Percentiles rank a stretch among this genome's conserved stretches.
phyloP scores from a whole-genome alignment of 2,888 invertebrate species.

The Parasteatoda lunata region DNA sequence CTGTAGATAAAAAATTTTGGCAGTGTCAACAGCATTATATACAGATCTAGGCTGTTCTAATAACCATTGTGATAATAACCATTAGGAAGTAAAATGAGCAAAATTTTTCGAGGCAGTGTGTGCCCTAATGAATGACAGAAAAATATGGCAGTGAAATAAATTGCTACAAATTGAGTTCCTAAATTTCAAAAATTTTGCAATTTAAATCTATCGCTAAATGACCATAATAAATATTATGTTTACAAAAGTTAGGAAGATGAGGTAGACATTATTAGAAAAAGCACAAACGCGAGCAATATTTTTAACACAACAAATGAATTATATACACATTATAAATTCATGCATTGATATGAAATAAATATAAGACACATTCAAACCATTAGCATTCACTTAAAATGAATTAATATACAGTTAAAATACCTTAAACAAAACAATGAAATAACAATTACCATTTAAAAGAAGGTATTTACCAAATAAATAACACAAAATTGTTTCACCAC shows the following conservation, averaged over 20 bases:
- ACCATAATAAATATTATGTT: conserved; percentile 37
- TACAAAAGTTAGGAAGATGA: conserved; percentile 26
- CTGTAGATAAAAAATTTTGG: conserved; percentile 44
- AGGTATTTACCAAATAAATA: neutral
- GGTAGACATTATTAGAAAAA: conserved; percentile 41
- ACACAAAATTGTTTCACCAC: neutral
- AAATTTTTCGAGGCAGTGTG: neutral
- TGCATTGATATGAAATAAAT: conserved; percentile 27
- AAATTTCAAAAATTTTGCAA: conserved; percentile 17
- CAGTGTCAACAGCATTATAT: conserved; percentile 30
- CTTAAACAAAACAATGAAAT: conserved; percentile 11
- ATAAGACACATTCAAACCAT: conserved; percentile 30
- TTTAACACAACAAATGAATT: conserved; percentile 26
- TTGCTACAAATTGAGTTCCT: conserved; percentile 8
- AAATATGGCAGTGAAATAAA: conserved; percentile 46
- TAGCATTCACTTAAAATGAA: conserved; percentile 4
- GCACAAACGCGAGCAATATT: conserved; percentile 12
- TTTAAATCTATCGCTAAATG: conserved; percentile 35
- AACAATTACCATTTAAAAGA: conserved; percentile 8
- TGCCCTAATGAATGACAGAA: neutral
- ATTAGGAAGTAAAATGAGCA: neutral
- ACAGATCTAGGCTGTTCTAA: neutral
- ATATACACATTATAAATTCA: conserved; percentile 45
- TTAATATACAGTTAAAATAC: conserved; percentile 6
- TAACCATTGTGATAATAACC: neutral